Conservation (phyloP, 2,113 vertebrate species). For the Polypterus bichir region DNA sequence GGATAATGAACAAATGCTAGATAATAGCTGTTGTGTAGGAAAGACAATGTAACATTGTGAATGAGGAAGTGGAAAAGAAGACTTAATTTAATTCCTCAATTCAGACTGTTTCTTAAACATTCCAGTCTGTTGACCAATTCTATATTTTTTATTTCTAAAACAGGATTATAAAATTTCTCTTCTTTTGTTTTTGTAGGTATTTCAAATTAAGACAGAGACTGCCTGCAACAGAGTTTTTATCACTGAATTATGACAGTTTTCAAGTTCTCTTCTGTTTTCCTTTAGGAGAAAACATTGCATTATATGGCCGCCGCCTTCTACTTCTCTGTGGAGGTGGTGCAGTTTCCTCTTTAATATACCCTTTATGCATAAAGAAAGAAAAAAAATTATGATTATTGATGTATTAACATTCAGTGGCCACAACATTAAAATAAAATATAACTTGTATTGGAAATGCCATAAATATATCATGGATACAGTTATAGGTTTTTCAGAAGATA, state of each 20-base stretch:
- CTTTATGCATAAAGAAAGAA: conserved; percentile 36
- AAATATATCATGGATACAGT: background rate
- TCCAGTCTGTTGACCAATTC: too few species aligned
- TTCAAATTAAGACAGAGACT: too few species aligned
- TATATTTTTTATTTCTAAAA: too few species aligned
- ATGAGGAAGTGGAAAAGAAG: too few species aligned
- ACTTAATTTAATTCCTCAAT: too few species aligned
- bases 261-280: conserved; percentile 55
- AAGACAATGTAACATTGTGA: too few species aligned
- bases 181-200: too few species aligned
- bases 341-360: conserved; percentile 82
- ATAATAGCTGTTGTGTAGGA: too few species aligned
- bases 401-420: background rate
- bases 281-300: conserved; percentile 76
- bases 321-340: conserved; percentile 53
- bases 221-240: too few species aligned
- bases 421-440: background rate
- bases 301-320: conserved; percentile 72
- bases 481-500: background rate
- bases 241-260: conserved; percentile 3
- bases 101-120: too few species aligned
- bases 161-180: too few species aligned
- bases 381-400: background rate
- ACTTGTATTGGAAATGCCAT: background rate
- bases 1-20: too few species aligned